Conservation (phyloP, 2,797 vertebrate genomes). For the Buceros bicornis region DNA sequence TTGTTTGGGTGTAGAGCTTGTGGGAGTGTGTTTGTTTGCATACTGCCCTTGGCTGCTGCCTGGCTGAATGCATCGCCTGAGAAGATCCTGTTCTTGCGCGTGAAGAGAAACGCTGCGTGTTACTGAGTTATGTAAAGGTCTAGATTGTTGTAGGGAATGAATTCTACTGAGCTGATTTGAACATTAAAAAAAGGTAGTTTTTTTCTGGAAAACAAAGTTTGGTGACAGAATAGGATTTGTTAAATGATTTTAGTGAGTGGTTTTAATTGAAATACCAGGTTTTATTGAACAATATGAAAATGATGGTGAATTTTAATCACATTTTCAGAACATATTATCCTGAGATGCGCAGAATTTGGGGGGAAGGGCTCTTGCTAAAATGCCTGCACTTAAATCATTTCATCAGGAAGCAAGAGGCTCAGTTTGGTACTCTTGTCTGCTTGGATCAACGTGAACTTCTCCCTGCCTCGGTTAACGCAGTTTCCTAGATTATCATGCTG, state of each 20-base stretch:
- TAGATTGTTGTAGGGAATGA: not conserved
- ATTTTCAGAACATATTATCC: not conserved
- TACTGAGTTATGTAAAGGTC: not conserved
- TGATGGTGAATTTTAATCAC: not conserved
- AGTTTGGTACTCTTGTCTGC: not conserved
- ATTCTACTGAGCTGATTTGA: not conserved
- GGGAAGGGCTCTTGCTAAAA: not conserved
- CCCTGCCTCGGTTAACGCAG: not conserved
- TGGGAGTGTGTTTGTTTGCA: not conserved
- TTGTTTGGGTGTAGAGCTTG: not conserved
- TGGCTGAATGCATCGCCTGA: not conserved
- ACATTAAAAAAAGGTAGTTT: not conserved
- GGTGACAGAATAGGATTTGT: not conserved
- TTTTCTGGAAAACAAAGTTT: not conserved
- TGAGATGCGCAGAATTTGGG: not conserved
- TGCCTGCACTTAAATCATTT: not conserved
- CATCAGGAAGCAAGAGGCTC: not conserved
- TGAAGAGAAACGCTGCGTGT: not conserved
- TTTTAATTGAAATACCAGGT: not conserved
- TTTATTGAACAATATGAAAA: not conserved
- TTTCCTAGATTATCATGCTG: not conserved
- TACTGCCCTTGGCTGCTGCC: not conserved
- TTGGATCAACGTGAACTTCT: not conserved
- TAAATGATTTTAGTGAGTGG: not conserved
- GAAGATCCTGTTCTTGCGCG: not conserved